Evolutionary conservation across 2,113 vertebrate genomes (phyloP), one percentile per base, ranked within the genome.

Genomic region (Ailuropoda melanoleuca): DNA sequence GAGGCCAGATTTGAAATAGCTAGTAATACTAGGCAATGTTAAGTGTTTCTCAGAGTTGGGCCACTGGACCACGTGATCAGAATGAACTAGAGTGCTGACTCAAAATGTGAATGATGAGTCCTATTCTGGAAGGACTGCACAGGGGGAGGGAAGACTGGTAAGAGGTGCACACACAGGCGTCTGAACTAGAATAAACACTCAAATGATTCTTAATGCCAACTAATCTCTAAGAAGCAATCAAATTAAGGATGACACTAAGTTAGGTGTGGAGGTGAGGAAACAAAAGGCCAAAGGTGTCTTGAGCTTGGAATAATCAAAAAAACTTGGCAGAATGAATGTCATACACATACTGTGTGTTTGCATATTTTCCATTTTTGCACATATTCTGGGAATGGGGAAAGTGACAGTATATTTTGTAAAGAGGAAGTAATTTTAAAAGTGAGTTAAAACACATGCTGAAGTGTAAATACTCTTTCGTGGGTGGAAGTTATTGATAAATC

Each of bases 371-470:
- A 66, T 60, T 82, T 95, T 93, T 89, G 56, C 6, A n/a, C 74
- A 72, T 72, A 70, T 53, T 92, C 75, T 85, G 39, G 48, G 62
- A 90, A 93, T 60, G 66, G 78, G 94, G 58, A 92, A 96, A 88
- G 85, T 83, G 11, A 34, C 43, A 82, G 19, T 77, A 31, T 84
- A 46, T 96, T 97, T 58, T 86, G 10, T 88, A 85, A 94, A 90
- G 93, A 90, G 92, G 56, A 96, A 94, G 50, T 62, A 46, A 53
- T 66, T 95, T 88, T 85, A 62, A 94, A 90, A 88, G 29, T 94
- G 92, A 96, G 75, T 95, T 96, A 92, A 97, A 94, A 97, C 94
- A 94, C 50, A 97, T 81, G 88, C 77, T 94, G 29, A 95, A 58
- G 24, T 82, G 97, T 90, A 84, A 72, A 37, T 19, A 26, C 31